Evolutionary conservation across 2,888 invertebrate species (phyloP).

Genomic region (Leistus spinibarbis): DNA sequence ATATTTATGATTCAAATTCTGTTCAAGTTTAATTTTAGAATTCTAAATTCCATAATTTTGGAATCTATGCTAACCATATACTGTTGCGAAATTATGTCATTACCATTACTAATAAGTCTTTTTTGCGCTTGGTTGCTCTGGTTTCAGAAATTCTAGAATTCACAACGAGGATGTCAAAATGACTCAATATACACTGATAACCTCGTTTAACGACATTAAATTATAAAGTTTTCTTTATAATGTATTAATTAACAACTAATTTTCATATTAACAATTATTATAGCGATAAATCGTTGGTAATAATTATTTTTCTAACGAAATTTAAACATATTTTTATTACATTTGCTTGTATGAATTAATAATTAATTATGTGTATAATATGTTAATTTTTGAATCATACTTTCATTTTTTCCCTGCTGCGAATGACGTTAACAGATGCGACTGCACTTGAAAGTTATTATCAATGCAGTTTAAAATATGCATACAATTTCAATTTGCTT

Average conservation of each 20-base stretch:
- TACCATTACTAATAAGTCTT: conserved; percentile 20
- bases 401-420: neutral
- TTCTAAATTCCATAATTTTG: neutral
- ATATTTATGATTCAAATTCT: too few species aligned
- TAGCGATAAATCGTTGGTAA: neutral
- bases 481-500: neutral
- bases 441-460: neutral
- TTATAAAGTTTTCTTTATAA: neutral
- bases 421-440: neutral
- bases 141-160: conserved; percentile 27
- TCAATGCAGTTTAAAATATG: neutral
- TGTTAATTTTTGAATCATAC: neutral
- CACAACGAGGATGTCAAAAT: conserved; percentile 24
- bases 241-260: neutral
- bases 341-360: too few species aligned
- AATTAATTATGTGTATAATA: neutral
- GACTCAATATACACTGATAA: neutral
- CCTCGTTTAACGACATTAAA: neutral
- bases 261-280: neutral
- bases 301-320: neutral
- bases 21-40: too few species aligned
- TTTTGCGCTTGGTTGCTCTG: conserved; percentile 31
- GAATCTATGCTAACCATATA: neutral
- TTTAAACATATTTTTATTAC: neutral
- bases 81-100: conserved; percentile 34